Percentiles rank a stretch among this genome's conserved stretches.
These are phyloP conservation scores for Agrypnus murinus DNA, from an alignment of 2,888 invertebrate species.

Conservation along the genomic window DNA sequence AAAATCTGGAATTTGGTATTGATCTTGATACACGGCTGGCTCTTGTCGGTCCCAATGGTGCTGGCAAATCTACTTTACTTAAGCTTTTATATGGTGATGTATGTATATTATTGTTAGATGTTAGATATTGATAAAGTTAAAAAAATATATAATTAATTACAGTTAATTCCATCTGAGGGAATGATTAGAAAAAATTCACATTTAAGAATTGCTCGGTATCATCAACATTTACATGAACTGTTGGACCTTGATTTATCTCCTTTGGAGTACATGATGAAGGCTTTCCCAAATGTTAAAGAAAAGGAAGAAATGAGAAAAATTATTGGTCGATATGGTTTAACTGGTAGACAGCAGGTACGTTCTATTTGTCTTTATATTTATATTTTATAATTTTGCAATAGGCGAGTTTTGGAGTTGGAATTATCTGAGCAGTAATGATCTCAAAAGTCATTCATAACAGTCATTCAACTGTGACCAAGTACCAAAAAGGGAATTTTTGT, in stretches of 20 bases:
- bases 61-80: conserved; percentile 97
- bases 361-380: conserved; percentile 15
- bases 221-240: conserved; percentile 98
- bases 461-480: too few relatives aligned
- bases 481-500: too few relatives aligned
- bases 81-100: conserved; percentile 97
- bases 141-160: conserved; percentile 58
- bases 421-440: too few relatives aligned
- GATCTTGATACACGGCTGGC: conserved; percentile 97
- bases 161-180: conserved; percentile 94
- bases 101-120: conserved; percentile 66
- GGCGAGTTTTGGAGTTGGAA: too few relatives aligned
- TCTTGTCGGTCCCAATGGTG: conserved; percentile 98
- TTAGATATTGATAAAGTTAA: background rate
- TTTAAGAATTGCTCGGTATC: conserved; percentile 97
- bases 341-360: conserved; percentile 93
- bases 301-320: conserved; percentile 99
- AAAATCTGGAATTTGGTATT: conserved; percentile 98
- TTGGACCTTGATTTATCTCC: conserved; percentile 96
- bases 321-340: conserved; percentile 97
- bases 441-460: too few relatives aligned
- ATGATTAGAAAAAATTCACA: conserved; percentile 99
- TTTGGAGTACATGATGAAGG: conserved; percentile 98
- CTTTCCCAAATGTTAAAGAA: conserved; percentile 97
- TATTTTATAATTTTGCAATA: background rate